These are phyloP conservation scores for Castor canadensis DNA, from an alignment of 2,113 vertebrate species.

Conservation along the genomic window DNA sequence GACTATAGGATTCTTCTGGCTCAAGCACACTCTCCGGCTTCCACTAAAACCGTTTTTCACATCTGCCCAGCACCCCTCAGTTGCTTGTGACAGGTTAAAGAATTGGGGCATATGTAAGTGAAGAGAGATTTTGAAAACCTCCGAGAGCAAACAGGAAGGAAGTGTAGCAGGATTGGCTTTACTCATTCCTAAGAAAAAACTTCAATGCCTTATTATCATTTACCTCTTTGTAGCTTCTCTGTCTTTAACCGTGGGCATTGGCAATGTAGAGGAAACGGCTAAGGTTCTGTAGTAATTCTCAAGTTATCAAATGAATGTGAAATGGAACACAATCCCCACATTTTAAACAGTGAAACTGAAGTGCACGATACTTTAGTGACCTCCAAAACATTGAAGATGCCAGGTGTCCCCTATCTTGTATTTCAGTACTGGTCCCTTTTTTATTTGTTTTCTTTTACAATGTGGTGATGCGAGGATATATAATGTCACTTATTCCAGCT, in stretches of 20 bases:
- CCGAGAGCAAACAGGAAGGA: background rate
- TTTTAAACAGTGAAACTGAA: conserved; percentile 18
- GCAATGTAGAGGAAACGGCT: background rate
- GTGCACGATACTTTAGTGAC: background rate
- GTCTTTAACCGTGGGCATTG: background rate
- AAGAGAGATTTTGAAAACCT: background rate
- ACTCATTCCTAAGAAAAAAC: background rate
- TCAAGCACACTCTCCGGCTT: background rate
- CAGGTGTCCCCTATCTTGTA: conserved; percentile 62
- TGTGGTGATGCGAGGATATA: background rate
- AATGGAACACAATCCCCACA: background rate
- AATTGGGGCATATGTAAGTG: background rate
- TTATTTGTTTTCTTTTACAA: conserved; percentile 72
- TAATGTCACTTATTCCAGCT: background rate
- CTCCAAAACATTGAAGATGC: background rate
- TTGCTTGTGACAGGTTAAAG: background rate
- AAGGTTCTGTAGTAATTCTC: background rate
- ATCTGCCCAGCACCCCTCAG: background rate
- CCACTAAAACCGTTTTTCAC: background rate
- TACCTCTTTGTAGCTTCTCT: background rate
- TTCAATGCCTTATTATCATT: background rate
- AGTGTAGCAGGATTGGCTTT: background rate
- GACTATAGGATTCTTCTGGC: background rate
- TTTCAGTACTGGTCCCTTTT: conserved; percentile 37
- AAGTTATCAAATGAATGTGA: conserved; percentile 20